Evolutionary conservation across 2,888 invertebrate species (phyloP).

Genomic region (Anarsia innoxiella): DNA sequence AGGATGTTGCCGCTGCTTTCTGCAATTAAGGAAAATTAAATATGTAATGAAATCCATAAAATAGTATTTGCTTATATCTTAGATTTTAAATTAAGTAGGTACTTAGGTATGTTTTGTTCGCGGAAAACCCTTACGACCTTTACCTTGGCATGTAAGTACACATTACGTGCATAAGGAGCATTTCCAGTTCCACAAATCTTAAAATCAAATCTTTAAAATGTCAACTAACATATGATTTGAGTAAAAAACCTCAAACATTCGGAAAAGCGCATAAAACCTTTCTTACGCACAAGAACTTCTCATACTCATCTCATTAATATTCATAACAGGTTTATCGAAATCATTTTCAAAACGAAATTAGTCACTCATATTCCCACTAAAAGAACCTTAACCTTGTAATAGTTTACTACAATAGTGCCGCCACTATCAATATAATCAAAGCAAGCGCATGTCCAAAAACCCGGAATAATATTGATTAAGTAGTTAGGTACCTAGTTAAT

Average conservation of each 20-base stretch:
- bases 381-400: background rate
- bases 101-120: constrained; percentile 16
- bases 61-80: background rate
- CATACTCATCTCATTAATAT: too few relatives aligned
- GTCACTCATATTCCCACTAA: background rate
- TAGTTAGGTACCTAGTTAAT: background rate
- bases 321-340: too few relatives aligned
- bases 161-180: too few relatives aligned
- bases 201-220: too few relatives aligned
- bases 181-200: too few relatives aligned
- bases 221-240: too few relatives aligned
- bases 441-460: background rate
- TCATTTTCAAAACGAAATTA: background rate
- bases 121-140: too few relatives aligned
- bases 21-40: constrained; percentile 32
- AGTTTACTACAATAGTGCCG: background rate
- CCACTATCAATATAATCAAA: background rate
- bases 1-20: constrained; percentile 76
- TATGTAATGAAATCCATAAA: background rate
- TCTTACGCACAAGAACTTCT: too few relatives aligned
- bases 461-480: background rate
- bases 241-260: too few relatives aligned
- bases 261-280: too few relatives aligned
- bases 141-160: too few relatives aligned
- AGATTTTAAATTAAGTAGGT: constrained; percentile 6